Conservation (phyloP, 2,888 invertebrate genomes). For the Agapostemon virescens region DNA sequence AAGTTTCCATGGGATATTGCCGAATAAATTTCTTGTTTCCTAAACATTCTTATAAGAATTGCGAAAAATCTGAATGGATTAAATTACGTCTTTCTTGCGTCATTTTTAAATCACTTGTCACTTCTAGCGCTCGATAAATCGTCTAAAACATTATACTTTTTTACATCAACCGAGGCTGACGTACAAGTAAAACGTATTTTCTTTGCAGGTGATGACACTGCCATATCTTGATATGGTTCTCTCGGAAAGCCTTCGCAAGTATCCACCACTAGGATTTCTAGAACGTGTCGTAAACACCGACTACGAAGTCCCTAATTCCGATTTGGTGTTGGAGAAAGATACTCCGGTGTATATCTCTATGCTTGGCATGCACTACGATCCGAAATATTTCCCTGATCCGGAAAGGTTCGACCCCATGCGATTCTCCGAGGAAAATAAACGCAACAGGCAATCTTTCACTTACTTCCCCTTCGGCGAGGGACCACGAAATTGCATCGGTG, state of each 20-base stretch:
- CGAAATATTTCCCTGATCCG: constrained; percentile 77
- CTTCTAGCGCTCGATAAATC: background rate
- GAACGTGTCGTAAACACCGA: constrained; percentile 67
- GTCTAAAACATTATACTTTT: background rate
- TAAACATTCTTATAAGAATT: background rate
- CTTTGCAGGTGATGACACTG: constrained; percentile 36
- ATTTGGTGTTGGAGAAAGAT: constrained; percentile 74
- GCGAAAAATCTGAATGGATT: too few relatives aligned
- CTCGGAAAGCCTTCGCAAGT: constrained; percentile 78
- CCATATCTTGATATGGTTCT: constrained; percentile 73
- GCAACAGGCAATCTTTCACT: constrained; percentile 64
- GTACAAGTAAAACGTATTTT: background rate
- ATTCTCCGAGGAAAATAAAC: constrained; percentile 76
- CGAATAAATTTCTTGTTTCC: background rate
- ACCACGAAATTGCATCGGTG: constrained; percentile 77
- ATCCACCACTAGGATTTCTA: constrained; percentile 75
- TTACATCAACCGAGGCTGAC: background rate
- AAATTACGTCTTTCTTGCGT: too few relatives aligned
- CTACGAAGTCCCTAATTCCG: constrained; percentile 71
- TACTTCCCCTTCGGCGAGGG: constrained; percentile 78
- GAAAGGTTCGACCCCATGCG: constrained; percentile 79
- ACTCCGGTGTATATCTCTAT: constrained; percentile 76
- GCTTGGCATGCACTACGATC: constrained; percentile 77
- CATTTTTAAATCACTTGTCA: too few relatives aligned
- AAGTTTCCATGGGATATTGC: background rate